Base-by-base conservation (phyloP, 2,888 invertebrate genomes). In the Andrena chrysosceles region DNA sequence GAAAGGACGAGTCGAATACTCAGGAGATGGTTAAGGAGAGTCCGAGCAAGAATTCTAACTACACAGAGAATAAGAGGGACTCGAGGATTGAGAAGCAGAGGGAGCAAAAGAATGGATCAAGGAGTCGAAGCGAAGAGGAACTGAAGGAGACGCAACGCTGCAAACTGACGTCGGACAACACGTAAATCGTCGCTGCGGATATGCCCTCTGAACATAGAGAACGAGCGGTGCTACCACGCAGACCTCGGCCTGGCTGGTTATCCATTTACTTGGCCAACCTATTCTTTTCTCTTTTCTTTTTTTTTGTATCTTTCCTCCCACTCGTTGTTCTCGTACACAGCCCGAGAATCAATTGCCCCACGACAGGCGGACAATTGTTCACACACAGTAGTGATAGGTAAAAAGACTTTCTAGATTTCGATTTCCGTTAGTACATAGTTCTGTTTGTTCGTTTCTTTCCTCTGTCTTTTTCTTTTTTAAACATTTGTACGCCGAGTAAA, bases 201-300 rank as follows among this genome's bases (percentile, higher is more conserved):
- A 42, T 42, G n/a, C 31, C 59, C 64, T 31, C 16, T 35, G 35
- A 29, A 70, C n/a, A 67, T 81, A 70, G 70, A 71, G 77, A 63
- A 64, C 31, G 56, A 74, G 62, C 63, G 81, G 83, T 83, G 83
- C 83, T 83, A 81, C 52, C 77, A 77, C n/a, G 59, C 77, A 81
- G 69, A 76, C 26, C 49, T 68, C 42, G 52, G 54, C 33, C 73
- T 81, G 70, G 52, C 69, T 75, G 76, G 73, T 77, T 74, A 77
- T 77, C 81, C 72, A 83, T 70, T 81, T 81, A 77, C 71, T 80
- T 77, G 83, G 73, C 75, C 63, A 54, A 73, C 33, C 35, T 70
- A 68, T 56, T 16, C 20, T 60, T 52, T 48, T 60, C 73, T 48
- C 76, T 23, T 49, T 49, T 49, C 49, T 64, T 70, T 42, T 59